Percentiles rank a stretch among this genome's conserved stretches.
Evolutionary conservation across 2,797 vertebrate species (phyloP).

Genomic region (Clarias laeviceps): DNA sequence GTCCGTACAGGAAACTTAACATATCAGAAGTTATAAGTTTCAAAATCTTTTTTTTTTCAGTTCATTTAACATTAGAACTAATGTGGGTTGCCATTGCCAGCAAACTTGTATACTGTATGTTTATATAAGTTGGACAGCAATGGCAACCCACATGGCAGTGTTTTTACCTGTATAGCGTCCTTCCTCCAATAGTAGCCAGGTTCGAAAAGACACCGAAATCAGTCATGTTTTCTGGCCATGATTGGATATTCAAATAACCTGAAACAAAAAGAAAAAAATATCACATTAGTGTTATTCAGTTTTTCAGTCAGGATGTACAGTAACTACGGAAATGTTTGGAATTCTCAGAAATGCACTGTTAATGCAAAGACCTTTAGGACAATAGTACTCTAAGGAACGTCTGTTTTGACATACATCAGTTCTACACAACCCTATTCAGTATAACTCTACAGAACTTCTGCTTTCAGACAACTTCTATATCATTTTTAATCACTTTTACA

Average conservation of each 20-base stretch:
- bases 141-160: no score
- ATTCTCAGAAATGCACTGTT: background rate
- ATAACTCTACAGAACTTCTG: no score
- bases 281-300: background rate
- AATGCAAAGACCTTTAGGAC: no score
- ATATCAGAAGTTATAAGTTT: background rate
- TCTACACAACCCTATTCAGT: no score
- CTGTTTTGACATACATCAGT: no score
- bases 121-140: no score
- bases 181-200: constrained; percentile 90
- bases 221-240: constrained; percentile 97
- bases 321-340: background rate
- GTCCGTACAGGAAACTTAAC: background rate
- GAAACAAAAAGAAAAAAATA: background rate
- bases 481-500: no score
- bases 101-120: background rate
- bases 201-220: constrained; percentile 95
- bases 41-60: background rate
- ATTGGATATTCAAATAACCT: constrained; percentile 88
- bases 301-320: background rate
- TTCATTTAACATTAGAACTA: no score
- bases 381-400: no score
- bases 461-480: no score
- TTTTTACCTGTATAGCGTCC: constrained; percentile 88
- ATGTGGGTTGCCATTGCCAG: no score